A percentile compares a stretch with the other conserved stretches of the same genome.
These are phyloP conservation scores for Thymelicus lineola DNA, from an alignment of 2,888 invertebrate genomes.

Conservation along the genomic window DNA sequence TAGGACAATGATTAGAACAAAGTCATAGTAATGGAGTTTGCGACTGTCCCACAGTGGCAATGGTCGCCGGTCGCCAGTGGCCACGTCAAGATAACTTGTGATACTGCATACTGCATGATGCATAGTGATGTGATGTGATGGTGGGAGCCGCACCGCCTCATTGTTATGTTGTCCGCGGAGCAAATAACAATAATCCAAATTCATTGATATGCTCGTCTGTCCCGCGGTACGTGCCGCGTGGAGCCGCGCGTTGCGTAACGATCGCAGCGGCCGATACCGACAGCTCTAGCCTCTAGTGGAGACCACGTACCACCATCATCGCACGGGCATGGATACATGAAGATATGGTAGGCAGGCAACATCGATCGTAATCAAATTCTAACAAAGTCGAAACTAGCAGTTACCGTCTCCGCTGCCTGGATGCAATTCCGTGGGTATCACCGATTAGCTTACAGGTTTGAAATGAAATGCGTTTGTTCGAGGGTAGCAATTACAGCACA, in stretches of 20 bases:
- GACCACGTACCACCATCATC: neutral
- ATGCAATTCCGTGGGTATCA: too few relatives aligned
- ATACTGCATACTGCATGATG: neutral
- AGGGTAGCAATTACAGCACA: too few relatives aligned
- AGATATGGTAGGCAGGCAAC: too few relatives aligned
- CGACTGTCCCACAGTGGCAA: neutral
- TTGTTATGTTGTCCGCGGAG: neutral
- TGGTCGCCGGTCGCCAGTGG: neutral
- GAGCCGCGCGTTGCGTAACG: conserved; percentile 23
- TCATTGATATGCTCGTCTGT: conserved; percentile 8
- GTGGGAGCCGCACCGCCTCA: neutral
- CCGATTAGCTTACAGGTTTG: too few relatives aligned
- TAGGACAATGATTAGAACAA: too few relatives aligned
- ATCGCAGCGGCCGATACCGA: conserved; percentile 23
- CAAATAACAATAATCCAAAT: conserved; percentile 6
- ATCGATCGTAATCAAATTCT: too few relatives aligned
- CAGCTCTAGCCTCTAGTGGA: too few relatives aligned
- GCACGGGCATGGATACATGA: neutral
- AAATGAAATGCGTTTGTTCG: too few relatives aligned
- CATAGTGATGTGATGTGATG: neutral
- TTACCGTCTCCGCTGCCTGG: too few relatives aligned
- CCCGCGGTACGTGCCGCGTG: neutral
- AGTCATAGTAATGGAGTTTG: neutral
- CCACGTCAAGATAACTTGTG: neutral
- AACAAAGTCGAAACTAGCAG: too few relatives aligned